A percentile compares a stretch with the other conserved stretches of the same genome.
Conservation (phyloP, 53 echinoderm and acorn worm species). For the Echinarachnius parma region DNA sequence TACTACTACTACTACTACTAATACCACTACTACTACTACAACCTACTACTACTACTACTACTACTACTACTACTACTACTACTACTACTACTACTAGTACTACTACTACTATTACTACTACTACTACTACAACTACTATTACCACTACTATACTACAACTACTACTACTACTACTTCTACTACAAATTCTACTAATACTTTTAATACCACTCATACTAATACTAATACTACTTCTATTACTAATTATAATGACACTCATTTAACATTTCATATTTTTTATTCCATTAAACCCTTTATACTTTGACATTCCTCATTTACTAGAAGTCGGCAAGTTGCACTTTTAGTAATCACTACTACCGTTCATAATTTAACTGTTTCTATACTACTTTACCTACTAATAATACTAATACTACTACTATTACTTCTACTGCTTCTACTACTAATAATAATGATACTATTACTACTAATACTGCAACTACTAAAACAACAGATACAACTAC, state of each 20-base stretch:
- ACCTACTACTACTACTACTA: conserved; percentile 24
- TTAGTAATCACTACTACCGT: background rate
- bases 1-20: background rate
- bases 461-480: background rate
- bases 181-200: conserved; percentile 4
- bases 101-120: background rate
- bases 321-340: too few species aligned
- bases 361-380: background rate
- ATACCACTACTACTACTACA: conserved; percentile 31
- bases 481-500: background rate
- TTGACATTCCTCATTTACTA: too few species aligned
- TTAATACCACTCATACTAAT: background rate
- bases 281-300: too few species aligned
- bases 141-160: conserved; percentile 17
- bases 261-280: too few species aligned
- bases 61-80: conserved; percentile 34
- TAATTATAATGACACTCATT: conserved; percentile 3
- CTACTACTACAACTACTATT: background rate
- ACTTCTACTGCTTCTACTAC: conserved; percentile 23
- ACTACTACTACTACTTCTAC: conserved; percentile 1
- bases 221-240: background rate
- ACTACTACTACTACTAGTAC: background rate
- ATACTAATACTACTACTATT: conserved; percentile 31
- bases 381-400: background rate
- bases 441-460: conserved; percentile 20